Evolutionary conservation across 2,888 invertebrate species (phyloP).

Genomic region (Euclidia mi): DNA sequence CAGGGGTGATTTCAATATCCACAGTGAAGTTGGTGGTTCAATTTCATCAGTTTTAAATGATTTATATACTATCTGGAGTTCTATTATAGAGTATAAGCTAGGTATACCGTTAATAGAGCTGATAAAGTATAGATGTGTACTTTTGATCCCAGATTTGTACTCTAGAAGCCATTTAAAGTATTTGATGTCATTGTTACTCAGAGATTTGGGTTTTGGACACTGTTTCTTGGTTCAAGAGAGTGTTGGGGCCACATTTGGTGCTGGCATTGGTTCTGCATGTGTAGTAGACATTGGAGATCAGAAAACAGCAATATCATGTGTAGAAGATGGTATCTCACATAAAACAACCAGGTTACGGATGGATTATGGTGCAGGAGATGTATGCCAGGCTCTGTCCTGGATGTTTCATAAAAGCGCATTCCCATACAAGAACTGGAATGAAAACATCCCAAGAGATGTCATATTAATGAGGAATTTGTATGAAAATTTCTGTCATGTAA

Average conservation of each 20-base stretch:
- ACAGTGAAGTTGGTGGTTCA: constrained; percentile 95
- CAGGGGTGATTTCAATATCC: constrained; percentile 96
- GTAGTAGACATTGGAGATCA: constrained; percentile 99
- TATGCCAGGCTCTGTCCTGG: constrained; percentile 97
- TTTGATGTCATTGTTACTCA: constrained; percentile 94
- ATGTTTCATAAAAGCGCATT: constrained; percentile 97
- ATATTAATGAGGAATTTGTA: constrained; percentile 95
- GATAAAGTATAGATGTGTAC: constrained; percentile 95
- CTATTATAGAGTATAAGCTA: constrained; percentile 93
- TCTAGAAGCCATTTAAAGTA: constrained; percentile 96
- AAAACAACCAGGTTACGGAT: constrained; percentile 95
- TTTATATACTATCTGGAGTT: constrained; percentile 96
- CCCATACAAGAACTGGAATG: constrained; percentile 95
- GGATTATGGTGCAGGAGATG: constrained; percentile 97
- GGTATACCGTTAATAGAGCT: constrained; percentile 93
- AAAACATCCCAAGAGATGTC: constrained; percentile 93
- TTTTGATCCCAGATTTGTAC: constrained; percentile 97
- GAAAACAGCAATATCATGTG: constrained; percentile 98
- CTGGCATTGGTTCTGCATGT: constrained; percentile 93
- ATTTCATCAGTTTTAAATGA: constrained; percentile 95
- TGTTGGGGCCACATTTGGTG: constrained; percentile 87
- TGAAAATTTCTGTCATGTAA: constrained; percentile 97
- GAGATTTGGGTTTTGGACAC: constrained; percentile 95
- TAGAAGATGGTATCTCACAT: constrained; percentile 98
- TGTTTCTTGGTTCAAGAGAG: constrained; percentile 95